Evolutionary conservation across 1,140 invertebrate species (phyloP).

Genomic region (Dendroctonus valens): DNA sequence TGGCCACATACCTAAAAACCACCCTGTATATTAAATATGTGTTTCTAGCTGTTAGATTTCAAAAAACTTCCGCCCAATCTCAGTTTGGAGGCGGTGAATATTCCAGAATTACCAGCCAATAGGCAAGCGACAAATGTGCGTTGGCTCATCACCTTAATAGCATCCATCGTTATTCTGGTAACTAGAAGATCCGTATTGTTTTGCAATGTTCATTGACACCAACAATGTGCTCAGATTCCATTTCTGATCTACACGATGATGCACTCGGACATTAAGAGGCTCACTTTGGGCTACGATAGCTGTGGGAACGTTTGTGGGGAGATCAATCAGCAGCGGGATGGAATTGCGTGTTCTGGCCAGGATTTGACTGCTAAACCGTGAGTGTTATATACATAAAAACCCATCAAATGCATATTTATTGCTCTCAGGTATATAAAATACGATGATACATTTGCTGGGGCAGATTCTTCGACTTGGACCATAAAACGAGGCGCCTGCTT

Average conservation of each 20-base stretch:
- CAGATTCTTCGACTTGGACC: background rate
- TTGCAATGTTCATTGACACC: background rate
- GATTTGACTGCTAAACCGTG: constrained; percentile 29
- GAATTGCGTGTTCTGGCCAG: constrained; percentile 30
- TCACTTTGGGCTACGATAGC: constrained; percentile 31
- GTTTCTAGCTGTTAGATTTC: constrained; percentile 24
- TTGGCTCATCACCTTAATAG: constrained; percentile 28
- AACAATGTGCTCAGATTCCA: constrained; percentile 20
- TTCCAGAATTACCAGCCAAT: constrained; percentile 37
- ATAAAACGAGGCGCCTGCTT: too few relatives aligned
- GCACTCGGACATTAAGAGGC: constrained; percentile 30
- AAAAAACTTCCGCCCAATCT: constrained; percentile 25
- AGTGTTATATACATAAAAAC: constrained; percentile 1
- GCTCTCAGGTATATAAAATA: background rate
- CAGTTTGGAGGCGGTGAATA: constrained; percentile 21
- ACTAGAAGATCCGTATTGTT: constrained; percentile 3
- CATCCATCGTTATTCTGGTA: constrained; percentile 30
- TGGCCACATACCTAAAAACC: too few relatives aligned
- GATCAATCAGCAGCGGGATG: constrained; percentile 23
- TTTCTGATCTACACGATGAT: constrained; percentile 25
- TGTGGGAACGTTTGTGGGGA: constrained; percentile 38
- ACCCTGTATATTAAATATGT: too few relatives aligned
- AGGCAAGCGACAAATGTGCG: constrained; percentile 33
- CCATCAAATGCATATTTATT: background rate
- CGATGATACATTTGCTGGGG: background rate